phyloP scores from a whole-genome alignment of 2,888 invertebrate genomes.

The Leistus spinibarbis region DNA sequence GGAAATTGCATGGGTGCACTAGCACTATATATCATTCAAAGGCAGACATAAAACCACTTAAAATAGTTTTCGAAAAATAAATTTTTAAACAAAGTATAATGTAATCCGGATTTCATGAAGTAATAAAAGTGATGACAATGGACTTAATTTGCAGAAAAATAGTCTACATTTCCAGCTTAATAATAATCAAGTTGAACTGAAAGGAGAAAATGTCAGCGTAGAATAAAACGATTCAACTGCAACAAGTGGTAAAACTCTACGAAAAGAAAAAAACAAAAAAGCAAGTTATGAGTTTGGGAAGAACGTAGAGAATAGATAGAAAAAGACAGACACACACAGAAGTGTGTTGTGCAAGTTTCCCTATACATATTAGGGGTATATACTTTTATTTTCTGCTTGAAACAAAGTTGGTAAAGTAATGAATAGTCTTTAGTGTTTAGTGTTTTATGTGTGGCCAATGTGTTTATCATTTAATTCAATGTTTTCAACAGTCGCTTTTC shows the following conservation, averaged over 20 bases:
- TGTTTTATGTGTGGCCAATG: background rate
- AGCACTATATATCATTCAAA: no score
- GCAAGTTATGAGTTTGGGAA: constrained; percentile 30
- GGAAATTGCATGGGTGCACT: no score
- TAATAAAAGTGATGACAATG: background rate
- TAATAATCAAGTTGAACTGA: background rate
- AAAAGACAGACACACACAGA: background rate
- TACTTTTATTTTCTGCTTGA: background rate
- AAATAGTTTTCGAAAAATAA: no score
- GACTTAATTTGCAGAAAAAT: background rate
- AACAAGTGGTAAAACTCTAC: constrained; percentile 26
- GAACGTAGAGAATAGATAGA: background rate
- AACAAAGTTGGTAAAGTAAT: background rate
- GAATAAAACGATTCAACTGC: background rate
- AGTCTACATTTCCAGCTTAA: background rate
- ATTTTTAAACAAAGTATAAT: no score
- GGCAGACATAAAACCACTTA: no score
- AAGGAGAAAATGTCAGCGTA: background rate
- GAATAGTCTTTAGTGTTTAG: background rate
- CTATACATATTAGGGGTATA: background rate
- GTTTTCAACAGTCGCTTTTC: no score
- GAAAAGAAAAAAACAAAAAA: constrained; percentile 32
- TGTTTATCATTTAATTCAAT: background rate
- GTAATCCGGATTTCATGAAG: no score
- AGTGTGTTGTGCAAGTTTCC: no score